Evolutionary conservation across 2,797 vertebrate species (phyloP), one percentile per base, ranked within the genome.

Genomic region (Anableps anableps): DNA sequence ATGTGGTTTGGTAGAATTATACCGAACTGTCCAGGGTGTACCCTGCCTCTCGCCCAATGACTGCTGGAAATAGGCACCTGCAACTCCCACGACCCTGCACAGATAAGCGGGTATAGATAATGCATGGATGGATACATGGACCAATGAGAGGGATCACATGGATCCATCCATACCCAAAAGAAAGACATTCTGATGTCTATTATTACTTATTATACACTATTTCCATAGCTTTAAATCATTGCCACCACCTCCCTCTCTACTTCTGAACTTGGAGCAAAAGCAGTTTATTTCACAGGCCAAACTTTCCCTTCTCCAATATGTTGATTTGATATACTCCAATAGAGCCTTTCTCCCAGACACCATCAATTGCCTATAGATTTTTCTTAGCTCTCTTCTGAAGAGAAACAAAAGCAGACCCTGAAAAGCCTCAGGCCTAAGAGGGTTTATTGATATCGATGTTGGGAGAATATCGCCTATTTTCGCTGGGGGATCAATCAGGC

Each of bases 361-460:
- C 96, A 96, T 96, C 95, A 96, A 96, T 96, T 96, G 95, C 95
- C 93, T 95, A 96, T 96, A 90, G 95, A 96, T 96, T 96, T 96
- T 95, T 94, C 93, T 94, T 92, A 88, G 93, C 93, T 94, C 94
- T 94, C 92, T 92, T 94, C 91, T 72, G 94, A 95, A 95, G 94
- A 94, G 95, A 96, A 96, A 96, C 95, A 96, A 96, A 96, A 95
- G 94, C 93, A 91, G 95, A 92, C 86, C 92, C 93, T 88, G 93
- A 90, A 94, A 95, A 95, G 94, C 95, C 93, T 95, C 92, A 66
- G 95, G 95, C 94, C 93, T 94, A 90, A 93, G 91, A 95, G 94
- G 90, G 91, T 95, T 95, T 96, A 96, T 96, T 96, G 95, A 95
- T 96, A 96, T 96, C 93, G 95, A 96, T 96, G 95, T 92, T 91